Conservation (phyloP, 2,113 vertebrate genomes). For the Poeciliopsis occidentalis region DNA sequence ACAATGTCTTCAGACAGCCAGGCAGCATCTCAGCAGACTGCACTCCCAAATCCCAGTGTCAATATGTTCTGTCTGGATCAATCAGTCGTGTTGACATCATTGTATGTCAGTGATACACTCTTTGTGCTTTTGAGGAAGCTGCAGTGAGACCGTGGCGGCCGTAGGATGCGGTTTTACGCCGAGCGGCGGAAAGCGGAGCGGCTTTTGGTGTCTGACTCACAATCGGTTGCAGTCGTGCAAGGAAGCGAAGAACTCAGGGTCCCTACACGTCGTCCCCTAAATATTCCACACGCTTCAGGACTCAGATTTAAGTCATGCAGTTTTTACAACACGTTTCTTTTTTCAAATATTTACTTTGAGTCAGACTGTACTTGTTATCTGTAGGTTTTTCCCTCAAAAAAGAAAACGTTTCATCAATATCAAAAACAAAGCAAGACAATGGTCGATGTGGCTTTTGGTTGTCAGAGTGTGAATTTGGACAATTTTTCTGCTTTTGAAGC, state of each 20-base stretch:
- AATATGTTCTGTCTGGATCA: constrained; percentile 1
- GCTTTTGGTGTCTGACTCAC: constrained; percentile 35
- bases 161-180: constrained; percentile 22
- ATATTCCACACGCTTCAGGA: not conserved
- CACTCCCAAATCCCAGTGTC: constrained; percentile 11
- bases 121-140: constrained; percentile 7
- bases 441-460: no score
- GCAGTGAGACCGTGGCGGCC: constrained; percentile 27
- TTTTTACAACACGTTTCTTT: not conserved
- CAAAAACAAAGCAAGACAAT: no score
- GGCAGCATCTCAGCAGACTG: constrained; percentile 13
- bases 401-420: no score
- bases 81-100: constrained; percentile 15
- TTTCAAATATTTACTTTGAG: not conserved
- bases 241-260: constrained; percentile 10
- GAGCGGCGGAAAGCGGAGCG: constrained; percentile 27
- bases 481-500: no score
- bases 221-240: constrained; percentile 11
- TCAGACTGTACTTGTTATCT: not conserved
- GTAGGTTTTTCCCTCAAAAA: not conserved
- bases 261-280: not conserved
- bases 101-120: not conserved
- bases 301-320: not conserved
- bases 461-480: no score
- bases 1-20: constrained; percentile 26